phyloP scores from a whole-genome alignment of 2,888 invertebrate species.

The Gymnoscelis rufifasciata region DNA sequence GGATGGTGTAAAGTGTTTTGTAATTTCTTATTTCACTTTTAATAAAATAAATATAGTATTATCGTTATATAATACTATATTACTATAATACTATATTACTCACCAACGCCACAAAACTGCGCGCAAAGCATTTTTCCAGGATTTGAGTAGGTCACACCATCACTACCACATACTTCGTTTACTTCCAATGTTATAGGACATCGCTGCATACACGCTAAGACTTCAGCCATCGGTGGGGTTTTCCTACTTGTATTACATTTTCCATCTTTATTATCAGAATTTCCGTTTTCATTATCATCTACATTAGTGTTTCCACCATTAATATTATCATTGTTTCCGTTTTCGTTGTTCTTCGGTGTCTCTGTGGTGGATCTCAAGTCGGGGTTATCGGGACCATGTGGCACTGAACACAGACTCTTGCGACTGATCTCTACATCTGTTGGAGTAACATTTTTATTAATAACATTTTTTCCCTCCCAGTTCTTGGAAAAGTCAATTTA shows the following conservation, averaged over 20 bases:
- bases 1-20: too few relatives aligned
- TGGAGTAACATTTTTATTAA: background rate
- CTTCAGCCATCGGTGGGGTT: constrained; percentile 10
- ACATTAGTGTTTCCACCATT: background rate
- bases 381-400: constrained; percentile 9
- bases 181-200: constrained; percentile 48
- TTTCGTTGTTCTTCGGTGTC: background rate
- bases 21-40: too few relatives aligned
- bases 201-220: constrained; percentile 22
- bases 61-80: constrained; percentile 1
- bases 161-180: constrained; percentile 68
- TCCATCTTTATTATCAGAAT: background rate
- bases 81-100: constrained; percentile 19
- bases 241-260: background rate
- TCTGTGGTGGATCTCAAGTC: constrained; percentile 3
- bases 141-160: constrained; percentile 60
- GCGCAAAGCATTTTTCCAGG: constrained; percentile 57
- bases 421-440: constrained; percentile 16
- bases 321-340: too few relatives aligned
- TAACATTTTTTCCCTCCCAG: background rate
- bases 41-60: too few relatives aligned
- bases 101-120: constrained; percentile 58
- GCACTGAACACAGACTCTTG: constrained; percentile 9
- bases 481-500: background rate
- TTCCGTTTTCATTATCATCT: background rate